Conservation (phyloP, 1,140 invertebrate species). For the Drosophila kohkoa region DNA sequence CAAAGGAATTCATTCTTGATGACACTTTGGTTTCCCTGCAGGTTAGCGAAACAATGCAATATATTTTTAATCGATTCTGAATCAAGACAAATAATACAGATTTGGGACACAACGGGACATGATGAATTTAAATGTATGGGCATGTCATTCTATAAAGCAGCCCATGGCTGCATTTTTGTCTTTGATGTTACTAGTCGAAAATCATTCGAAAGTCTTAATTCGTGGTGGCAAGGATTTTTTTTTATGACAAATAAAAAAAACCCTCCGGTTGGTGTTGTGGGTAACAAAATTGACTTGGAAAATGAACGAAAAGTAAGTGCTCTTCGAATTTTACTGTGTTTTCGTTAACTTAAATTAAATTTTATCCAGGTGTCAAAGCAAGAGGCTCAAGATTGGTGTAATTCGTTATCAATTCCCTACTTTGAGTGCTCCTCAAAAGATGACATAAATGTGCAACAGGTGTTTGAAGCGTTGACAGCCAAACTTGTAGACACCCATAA, state of each 20-base stretch:
- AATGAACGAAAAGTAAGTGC: not conserved
- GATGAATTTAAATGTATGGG: constrained; percentile 99
- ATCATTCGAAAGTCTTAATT: constrained; percentile 98
- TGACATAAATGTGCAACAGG: too few relatives aligned
- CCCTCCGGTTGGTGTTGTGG: constrained; percentile 99
- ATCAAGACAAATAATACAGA: constrained; percentile 86
- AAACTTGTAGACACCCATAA: too few relatives aligned
- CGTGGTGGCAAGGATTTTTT: constrained; percentile 99
- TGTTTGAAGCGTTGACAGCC: too few relatives aligned
- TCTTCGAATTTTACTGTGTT: too few relatives aligned
- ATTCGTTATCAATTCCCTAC: not conserved
- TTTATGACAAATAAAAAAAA: constrained; percentile 98
- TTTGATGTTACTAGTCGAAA: constrained; percentile 99
- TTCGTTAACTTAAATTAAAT: too few relatives aligned
- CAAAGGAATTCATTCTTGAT: constrained; percentile 99
- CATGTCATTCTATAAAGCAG: constrained; percentile 99
- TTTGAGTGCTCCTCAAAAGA: too few relatives aligned
- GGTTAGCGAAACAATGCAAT: constrained; percentile 53
- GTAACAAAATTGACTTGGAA: constrained; percentile 96
- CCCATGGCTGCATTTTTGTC: constrained; percentile 98
- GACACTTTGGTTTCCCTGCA: constrained; percentile 99
- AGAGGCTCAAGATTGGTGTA: not conserved
- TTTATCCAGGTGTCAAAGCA: too few relatives aligned
- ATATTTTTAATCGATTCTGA: not conserved
- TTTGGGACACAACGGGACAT: constrained; percentile 99